Evolutionary conservation across 2,888 invertebrate species (phyloP).

Genomic region (Tetanocera ferruginea): DNA sequence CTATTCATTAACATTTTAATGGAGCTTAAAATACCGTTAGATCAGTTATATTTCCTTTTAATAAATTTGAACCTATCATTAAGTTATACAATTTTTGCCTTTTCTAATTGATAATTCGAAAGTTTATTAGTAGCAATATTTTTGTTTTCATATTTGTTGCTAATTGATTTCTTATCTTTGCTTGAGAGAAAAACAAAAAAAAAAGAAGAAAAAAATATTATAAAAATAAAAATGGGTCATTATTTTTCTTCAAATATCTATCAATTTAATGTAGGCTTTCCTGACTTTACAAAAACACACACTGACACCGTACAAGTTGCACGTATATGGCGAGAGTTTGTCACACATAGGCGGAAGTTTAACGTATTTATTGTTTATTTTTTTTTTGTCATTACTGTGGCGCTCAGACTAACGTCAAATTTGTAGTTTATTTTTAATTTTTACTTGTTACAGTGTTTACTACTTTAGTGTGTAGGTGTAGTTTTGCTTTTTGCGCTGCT

Average conservation of each 20-base stretch:
- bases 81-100: too few relatives aligned
- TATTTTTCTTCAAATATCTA: neutral
- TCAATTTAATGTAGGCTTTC: neutral
- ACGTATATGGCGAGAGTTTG: neutral
- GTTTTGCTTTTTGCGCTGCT: neutral
- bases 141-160: neutral
- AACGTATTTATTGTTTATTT: neutral
- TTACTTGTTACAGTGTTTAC: too few relatives aligned
- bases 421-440: too few relatives aligned
- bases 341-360: neutral
- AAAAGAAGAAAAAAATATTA: neutral
- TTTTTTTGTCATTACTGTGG: neutral
- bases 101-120: too few relatives aligned
- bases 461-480: neutral
- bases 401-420: slow-evolving; percentile 1
- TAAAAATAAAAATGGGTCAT: slow-evolving; percentile 14
- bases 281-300: neutral
- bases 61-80: too few relatives aligned
- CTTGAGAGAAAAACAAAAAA: neutral
- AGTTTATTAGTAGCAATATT: neutral
- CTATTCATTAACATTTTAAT: too few relatives aligned
- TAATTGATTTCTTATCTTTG: slow-evolving; percentile 10
- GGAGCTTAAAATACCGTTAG: too few relatives aligned
- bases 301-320: neutral
- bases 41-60: too few relatives aligned